These are phyloP conservation scores for Liolophura sinensis DNA, from an alignment of 1,140 invertebrate genomes.

Conservation along the genomic window DNA sequence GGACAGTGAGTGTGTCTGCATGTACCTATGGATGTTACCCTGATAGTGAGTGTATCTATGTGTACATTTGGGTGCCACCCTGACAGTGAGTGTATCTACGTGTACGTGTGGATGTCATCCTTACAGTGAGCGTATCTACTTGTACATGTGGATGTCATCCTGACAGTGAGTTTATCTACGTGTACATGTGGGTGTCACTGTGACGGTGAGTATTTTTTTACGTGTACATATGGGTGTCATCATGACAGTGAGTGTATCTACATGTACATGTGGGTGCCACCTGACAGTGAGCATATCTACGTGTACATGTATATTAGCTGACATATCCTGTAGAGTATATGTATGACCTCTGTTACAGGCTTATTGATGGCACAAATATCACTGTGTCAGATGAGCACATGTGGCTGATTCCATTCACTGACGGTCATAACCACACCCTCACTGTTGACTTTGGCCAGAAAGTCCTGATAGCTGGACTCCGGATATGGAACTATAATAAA, in stretches of 20 bases:
- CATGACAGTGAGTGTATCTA: background rate
- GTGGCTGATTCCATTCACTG: slow-evolving; percentile 62
- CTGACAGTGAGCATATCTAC: background rate
- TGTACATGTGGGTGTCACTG: no score
- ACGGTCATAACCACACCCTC: slow-evolving; percentile 45
- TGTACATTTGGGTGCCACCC: no score
- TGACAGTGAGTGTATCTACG: no score
- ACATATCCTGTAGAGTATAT: background rate
- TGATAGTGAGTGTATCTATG: no score
- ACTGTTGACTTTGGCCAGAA: slow-evolving; percentile 48
- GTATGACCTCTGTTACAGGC: slow-evolving; percentile 37
- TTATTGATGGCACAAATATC: slow-evolving; percentile 59
- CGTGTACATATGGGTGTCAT: no score
- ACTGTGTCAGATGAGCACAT: slow-evolving; percentile 60
- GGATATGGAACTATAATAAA: slow-evolving; percentile 83
- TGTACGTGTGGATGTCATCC: no score
- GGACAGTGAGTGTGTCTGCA: no score
- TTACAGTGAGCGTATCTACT: no score
- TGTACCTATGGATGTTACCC: no score
- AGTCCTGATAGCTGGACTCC: slow-evolving; percentile 60
- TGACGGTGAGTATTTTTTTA: no score
- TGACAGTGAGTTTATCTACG: no score
- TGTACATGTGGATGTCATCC: no score
- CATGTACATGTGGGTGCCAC: background rate
- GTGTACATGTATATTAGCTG: background rate